Percentiles rank a stretch among this genome's conserved stretches.
These are phyloP conservation scores for Calliphora vomitoria DNA, from an alignment of 2,888 invertebrate species.

Conservation along the genomic window DNA sequence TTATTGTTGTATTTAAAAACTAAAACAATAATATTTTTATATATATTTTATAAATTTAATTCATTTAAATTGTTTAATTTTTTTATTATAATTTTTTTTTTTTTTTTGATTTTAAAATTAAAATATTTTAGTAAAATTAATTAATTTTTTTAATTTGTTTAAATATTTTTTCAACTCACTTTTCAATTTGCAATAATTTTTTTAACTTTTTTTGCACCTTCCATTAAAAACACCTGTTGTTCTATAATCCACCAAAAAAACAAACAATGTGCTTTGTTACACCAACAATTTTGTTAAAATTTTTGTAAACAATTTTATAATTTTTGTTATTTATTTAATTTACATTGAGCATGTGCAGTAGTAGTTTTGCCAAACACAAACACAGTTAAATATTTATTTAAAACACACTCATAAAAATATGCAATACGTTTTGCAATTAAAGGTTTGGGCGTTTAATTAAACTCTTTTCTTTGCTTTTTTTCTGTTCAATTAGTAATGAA, in stretches of 20 bases:
- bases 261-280: not conserved
- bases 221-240: conserved; percentile 33
- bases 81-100: too few relatives aligned
- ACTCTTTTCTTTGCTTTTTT: not conserved
- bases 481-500: conserved; percentile 7
- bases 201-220: not conserved
- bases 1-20: too few relatives aligned
- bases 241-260: conserved; percentile 35
- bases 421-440: conserved; percentile 4
- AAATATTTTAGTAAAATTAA: too few relatives aligned
- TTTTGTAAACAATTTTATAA: not conserved
- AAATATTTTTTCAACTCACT: conserved; percentile 24
- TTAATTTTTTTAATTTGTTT: not conserved
- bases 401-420: conserved; percentile 1
- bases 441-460: not conserved
- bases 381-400: not conserved
- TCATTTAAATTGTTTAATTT: too few relatives aligned
- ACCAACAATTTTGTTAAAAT: not conserved
- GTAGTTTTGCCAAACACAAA: not conserved
- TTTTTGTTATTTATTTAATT: conserved; percentile 19
- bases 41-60: too few relatives aligned
- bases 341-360: not conserved
- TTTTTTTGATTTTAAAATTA: not conserved
- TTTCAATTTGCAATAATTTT: conserved; percentile 8
- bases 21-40: too few relatives aligned